Percentiles rank a stretch among this genome's conserved stretches.
These are phyloP conservation scores for Otolemur garnettii DNA, from an alignment of 2,113 vertebrate genomes.

Conservation along the genomic window DNA sequence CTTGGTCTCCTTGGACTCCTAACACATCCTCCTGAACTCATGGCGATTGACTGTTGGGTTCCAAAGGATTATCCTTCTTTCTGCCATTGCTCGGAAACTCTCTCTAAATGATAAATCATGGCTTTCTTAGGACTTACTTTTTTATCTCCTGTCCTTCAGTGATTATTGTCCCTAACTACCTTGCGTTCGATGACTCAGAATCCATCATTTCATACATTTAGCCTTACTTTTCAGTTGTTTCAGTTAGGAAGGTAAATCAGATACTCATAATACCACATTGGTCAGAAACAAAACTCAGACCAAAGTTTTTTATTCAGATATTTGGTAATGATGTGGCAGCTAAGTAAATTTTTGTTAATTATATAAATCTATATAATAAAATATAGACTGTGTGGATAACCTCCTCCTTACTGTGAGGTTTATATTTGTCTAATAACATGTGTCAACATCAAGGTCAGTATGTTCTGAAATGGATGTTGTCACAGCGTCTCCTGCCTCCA, in stretches of 20 bases:
- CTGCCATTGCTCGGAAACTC: neutral
- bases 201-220: neutral
- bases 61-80: neutral
- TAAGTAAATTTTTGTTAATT: neutral
- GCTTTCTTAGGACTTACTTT: fast-evolving
- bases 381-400: neutral
- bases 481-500: neutral
- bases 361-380: neutral
- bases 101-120: neutral
- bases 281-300: neutral
- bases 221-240: neutral
- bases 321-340: neutral
- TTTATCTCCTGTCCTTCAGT: neutral
- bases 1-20: neutral
- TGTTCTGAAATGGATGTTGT: neutral
- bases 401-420: neutral
- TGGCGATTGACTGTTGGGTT: neutral
- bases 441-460: neutral
- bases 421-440: neutral
- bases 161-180: neutral
- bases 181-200: neutral
- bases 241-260: neutral
- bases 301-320: neutral
- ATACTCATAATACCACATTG: neutral
- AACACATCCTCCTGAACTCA: neutral